Conservation (phyloP, 2,797 vertebrate species). For the Antennarius maculatus region DNA sequence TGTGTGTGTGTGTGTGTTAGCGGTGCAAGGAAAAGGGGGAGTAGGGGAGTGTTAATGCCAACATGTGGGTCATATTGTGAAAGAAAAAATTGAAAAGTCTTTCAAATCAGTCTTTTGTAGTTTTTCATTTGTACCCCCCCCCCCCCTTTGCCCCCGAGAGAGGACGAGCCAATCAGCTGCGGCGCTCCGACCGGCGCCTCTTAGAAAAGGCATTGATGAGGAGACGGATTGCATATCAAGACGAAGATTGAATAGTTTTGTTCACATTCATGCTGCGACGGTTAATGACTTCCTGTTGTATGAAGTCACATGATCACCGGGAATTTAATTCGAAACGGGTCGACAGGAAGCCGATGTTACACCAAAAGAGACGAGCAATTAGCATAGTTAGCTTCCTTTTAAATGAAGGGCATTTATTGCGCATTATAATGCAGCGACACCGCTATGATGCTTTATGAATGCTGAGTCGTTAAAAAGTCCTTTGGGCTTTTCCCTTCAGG, state of each 20-base stretch:
- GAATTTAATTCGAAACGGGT: too few relatives aligned
- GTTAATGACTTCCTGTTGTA: slow-evolving; percentile 13
- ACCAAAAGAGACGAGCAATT: too few relatives aligned
- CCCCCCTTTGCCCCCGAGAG: not conserved
- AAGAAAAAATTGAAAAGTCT: slow-evolving; percentile 25
- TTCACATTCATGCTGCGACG: slow-evolving; percentile 32
- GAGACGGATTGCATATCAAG: slow-evolving; percentile 24
- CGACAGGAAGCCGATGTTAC: too few relatives aligned
- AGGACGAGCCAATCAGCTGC: slow-evolving; percentile 28
- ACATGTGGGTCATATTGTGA: slow-evolving; percentile 22
- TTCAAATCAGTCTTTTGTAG: slow-evolving; percentile 16
- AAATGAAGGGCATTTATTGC: too few relatives aligned
- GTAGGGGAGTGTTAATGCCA: slow-evolving; percentile 47
- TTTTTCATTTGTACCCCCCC: slow-evolving; percentile 35
- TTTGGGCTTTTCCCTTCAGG: too few relatives aligned
- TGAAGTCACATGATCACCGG: slow-evolving; percentile 6
- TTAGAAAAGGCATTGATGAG: slow-evolving; percentile 11
- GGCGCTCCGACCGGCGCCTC: slow-evolving; percentile 14
- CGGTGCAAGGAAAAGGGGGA: slow-evolving; percentile 21
- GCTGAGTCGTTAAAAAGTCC: too few relatives aligned
- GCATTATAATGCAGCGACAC: too few relatives aligned
- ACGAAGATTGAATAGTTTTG: slow-evolving; percentile 11
- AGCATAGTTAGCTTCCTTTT: too few relatives aligned
- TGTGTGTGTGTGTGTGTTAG: slow-evolving; percentile 31
- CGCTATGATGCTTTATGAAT: too few relatives aligned